Base-by-base conservation (phyloP, 2,888 invertebrate species). In the Bombyx huttoni region DNA sequence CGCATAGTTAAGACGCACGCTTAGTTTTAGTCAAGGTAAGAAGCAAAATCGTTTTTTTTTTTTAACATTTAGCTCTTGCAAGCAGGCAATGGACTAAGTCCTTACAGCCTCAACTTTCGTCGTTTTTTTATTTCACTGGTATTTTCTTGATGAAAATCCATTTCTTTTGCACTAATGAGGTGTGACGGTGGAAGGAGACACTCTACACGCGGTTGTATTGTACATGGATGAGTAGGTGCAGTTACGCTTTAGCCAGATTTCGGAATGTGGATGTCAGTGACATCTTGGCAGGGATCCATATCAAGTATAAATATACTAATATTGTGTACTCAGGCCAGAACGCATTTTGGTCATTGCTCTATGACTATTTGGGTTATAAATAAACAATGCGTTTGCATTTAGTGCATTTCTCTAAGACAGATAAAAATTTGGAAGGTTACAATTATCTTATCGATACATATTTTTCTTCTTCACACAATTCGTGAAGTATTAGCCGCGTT, bases 211-310 rank as follows among this genome's bases (percentile, higher is more conserved):
- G 54, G 59, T 57, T 58, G 56, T 57, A 24, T 24, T 24, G 24
- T 24, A 56, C 53, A 55, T 59, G 58, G 56, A 58, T 58, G 60
- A 63, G 58, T 59, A 58, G 58, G 47, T 53, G 55, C 52, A 54
- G 56, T 65, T 68, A 65, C 69, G 73, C 69, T 78, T 78, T 70
- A 72, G 71, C 60, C 67, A 68, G 63, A 72, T 75, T 75, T 74
- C 67, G 78, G 70, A 77, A 76, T 75, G 73, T 68, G 62, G 65
- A 81, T 83, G 85, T 84, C 81, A 78, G 73, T 80, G 81, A 81
- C 82, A 80, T 81, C 74, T 86, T 88, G 87, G 87, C 87, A 84
- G 61, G 61, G 70, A 67, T 85, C 87, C 87, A 85, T 70, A 56
- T 69, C 64, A 74, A 74, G 74, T 83, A 83, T 87, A 86, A 82